Percentiles rank a stretch among this genome's conserved stretches.
Evolutionary conservation across 2,888 invertebrate genomes (phyloP).

Genomic region (Monochamus alternatus): DNA sequence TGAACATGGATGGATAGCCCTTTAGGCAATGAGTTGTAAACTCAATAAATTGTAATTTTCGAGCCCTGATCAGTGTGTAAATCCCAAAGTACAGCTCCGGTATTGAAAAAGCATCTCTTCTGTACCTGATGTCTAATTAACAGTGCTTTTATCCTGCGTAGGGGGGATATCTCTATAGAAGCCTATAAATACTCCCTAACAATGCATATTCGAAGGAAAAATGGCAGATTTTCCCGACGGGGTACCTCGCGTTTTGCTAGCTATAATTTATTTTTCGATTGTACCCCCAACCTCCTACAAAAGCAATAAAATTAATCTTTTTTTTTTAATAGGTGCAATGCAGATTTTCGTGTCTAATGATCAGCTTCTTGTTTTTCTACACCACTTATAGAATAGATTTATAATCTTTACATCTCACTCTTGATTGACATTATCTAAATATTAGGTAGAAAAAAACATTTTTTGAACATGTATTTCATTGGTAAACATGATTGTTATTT

Average conservation of each 20-base stretch:
- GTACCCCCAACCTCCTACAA: not conserved
- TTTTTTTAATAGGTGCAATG: not conserved
- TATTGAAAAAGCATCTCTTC: constrained; percentile 35
- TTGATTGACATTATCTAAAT: too few relatives aligned
- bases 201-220: constrained; percentile 34
- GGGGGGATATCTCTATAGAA: constrained; percentile 41
- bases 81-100: constrained; percentile 16
- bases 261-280: not conserved
- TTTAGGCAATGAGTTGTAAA: too few relatives aligned
- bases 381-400: too few relatives aligned
- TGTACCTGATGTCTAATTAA: constrained; percentile 51
- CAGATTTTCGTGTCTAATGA: too few relatives aligned
- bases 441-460: too few relatives aligned
- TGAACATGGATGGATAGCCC: too few relatives aligned
- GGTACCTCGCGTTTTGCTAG: not conserved
- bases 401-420: too few relatives aligned
- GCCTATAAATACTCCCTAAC: constrained; percentile 38
- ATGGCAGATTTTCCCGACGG: constrained; percentile 21
- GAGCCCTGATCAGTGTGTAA: not conserved
- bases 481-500: too few relatives aligned
- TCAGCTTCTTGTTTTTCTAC: too few relatives aligned
- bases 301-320: not conserved
- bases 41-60: not conserved
- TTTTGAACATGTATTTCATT: too few relatives aligned
- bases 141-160: constrained; percentile 39